Evolutionary conservation across 2,888 invertebrate species (phyloP).

Genomic region (Drosophila gaucha): DNA sequence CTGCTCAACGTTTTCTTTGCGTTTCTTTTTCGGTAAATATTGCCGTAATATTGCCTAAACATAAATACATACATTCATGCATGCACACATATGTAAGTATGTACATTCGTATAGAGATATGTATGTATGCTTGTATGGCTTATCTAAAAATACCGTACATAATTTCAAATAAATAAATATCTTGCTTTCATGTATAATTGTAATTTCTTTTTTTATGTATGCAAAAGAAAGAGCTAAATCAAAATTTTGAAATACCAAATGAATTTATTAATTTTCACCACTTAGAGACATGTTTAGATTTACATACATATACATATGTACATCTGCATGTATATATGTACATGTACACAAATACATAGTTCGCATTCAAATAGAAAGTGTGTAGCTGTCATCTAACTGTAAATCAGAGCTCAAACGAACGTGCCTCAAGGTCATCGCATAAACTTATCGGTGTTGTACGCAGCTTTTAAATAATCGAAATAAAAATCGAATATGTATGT

Average conservation of each 20-base stretch:
- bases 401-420: conserved; percentile 25
- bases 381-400: conserved; percentile 6
- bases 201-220: conserved; percentile 14
- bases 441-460: conserved; percentile 31
- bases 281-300: not conserved
- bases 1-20: not conserved
- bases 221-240: not conserved
- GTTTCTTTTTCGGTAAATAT: not conserved
- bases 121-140: conserved; percentile 2
- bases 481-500: conserved; percentile 31
- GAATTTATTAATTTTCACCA: not conserved
- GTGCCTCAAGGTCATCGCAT: conserved; percentile 48
- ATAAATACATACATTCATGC: conserved; percentile 4
- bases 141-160: conserved; percentile 31
- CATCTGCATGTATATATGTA: not conserved
- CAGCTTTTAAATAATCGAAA: conserved; percentile 41
- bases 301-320: too few relatives aligned
- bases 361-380: conserved; percentile 2
- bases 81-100: too few relatives aligned
- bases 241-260: not conserved
- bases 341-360: not conserved
- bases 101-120: conserved; percentile 2
- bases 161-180: conserved; percentile 28
- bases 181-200: conserved; percentile 16
- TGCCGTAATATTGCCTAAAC: not conserved